These are phyloP conservation scores for Oopsacas minuta DNA, from an alignment of 37 sponge, comb jelly and placozoan species.

Conservation along the genomic window DNA sequence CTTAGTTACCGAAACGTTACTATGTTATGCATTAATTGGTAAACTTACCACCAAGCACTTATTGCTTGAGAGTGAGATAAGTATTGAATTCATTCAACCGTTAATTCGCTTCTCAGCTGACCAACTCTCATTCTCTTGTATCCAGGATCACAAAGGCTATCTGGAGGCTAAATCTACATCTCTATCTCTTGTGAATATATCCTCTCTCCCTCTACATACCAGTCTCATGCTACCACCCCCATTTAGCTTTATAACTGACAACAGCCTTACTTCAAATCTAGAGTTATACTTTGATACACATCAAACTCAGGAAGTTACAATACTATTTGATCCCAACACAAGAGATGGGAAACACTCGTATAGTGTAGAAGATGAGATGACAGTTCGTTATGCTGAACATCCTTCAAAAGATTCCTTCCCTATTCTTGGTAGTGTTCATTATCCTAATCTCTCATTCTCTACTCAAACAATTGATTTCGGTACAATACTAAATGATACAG, in stretches of 20 bases:
- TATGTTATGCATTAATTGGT: slow-evolving; percentile 92
- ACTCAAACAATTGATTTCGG: slow-evolving; percentile 69
- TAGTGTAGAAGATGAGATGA: slow-evolving; percentile 33
- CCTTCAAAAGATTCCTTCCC: slow-evolving; percentile 59
- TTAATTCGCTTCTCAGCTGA: slow-evolving; percentile 52
- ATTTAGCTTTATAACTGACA: background rate
- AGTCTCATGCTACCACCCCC: slow-evolving; percentile 5
- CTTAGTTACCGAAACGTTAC: slow-evolving; percentile 58
- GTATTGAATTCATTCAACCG: slow-evolving; percentile 67
- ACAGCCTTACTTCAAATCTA: background rate
- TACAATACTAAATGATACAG: slow-evolving; percentile 92
- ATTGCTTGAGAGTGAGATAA: slow-evolving; percentile 71
- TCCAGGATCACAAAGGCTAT: slow-evolving; percentile 42
- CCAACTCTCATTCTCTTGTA: slow-evolving; percentile 37
- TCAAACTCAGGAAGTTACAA: slow-evolving; percentile 24
- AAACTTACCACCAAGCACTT: slow-evolving; percentile 76
- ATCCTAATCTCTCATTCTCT: slow-evolving; percentile 82
- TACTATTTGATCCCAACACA: slow-evolving; percentile 73
- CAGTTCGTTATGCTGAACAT: slow-evolving; percentile 77
- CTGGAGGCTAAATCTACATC: slow-evolving; percentile 4
- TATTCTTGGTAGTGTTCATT: slow-evolving; percentile 65
- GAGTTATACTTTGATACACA: slow-evolving; percentile 32
- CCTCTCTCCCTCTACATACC: slow-evolving; percentile 33
- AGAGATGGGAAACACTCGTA: slow-evolving; percentile 46
- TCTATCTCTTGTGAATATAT: slow-evolving; percentile 29